A percentile compares a stretch with the other conserved stretches of the same genome.
These are phyloP conservation scores for Macaca nemestrina DNA, from an alignment of 2,113 vertebrate species.

Conservation along the genomic window DNA sequence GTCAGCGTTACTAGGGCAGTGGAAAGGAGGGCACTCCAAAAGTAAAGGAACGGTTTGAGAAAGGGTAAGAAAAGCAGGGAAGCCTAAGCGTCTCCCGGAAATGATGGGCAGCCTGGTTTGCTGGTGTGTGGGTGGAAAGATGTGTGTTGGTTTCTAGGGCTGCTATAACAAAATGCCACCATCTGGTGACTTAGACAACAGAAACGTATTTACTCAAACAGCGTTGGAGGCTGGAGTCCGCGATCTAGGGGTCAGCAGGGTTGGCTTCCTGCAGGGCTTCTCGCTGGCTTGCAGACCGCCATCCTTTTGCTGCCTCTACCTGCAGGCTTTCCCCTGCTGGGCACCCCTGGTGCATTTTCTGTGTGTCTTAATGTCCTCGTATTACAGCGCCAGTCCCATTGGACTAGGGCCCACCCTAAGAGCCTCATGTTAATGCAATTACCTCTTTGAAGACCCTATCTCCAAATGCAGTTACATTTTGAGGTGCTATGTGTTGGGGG, in stretches of 20 bases:
- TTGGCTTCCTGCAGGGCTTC: neutral
- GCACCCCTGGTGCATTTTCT: neutral
- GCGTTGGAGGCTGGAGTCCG: neutral
- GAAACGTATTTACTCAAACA: neutral
- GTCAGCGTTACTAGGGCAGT: fast-evolving
- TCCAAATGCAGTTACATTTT: neutral
- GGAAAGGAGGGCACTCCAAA: neutral
- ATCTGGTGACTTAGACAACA: neutral
- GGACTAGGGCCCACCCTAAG: neutral
- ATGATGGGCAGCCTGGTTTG: neutral
- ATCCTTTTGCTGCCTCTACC: neutral
- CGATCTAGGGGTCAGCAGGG: too few species aligned
- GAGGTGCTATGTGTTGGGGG: neutral
- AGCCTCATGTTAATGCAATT: neutral
- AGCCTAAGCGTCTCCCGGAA: neutral
- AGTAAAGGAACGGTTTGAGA: neutral
- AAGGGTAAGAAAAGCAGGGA: too few species aligned
- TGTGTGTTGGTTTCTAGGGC: fast-evolving
- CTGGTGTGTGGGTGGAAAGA: too few species aligned
- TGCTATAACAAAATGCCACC: neutral
- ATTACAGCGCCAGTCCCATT: neutral
- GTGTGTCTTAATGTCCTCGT: neutral
- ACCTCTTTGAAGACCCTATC: neutral
- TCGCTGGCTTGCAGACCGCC: fast-evolving
- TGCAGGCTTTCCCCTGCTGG: neutral